These are phyloP conservation scores for Luperina testacea DNA, from an alignment of 2,888 invertebrate genomes.

Conservation along the genomic window DNA sequence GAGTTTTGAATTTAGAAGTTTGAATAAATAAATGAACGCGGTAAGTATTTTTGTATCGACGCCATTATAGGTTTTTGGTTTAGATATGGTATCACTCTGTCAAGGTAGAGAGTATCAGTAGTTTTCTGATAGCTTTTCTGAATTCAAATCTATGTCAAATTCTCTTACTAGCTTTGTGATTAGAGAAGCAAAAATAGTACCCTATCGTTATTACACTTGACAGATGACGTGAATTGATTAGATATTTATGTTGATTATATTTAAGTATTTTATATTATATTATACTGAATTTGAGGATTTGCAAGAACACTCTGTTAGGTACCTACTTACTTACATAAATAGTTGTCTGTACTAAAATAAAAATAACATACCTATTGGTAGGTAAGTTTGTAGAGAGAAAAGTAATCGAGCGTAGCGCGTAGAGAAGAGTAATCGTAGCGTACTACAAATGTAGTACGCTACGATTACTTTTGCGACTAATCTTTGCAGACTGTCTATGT, in stretches of 20 bases:
- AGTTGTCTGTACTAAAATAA: too few species aligned
- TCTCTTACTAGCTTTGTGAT: neutral
- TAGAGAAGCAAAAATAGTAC: neutral
- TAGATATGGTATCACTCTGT: neutral
- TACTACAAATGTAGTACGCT: too few species aligned
- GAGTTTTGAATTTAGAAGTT: constrained; percentile 16
- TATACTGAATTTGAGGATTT: neutral
- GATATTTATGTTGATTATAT: neutral
- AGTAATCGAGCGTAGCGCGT: too few species aligned
- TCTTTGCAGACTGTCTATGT: neutral
- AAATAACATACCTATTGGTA: neutral
- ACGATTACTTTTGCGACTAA: neutral
- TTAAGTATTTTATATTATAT: too few species aligned
- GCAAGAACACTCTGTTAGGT: neutral
- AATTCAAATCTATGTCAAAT: constrained; percentile 12
- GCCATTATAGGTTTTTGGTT: neutral
- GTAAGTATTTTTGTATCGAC: neutral
- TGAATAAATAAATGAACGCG: neutral
- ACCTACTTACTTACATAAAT: neutral
- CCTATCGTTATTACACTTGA: too few species aligned
- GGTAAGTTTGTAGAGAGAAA: neutral
- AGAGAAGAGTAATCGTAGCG: too few species aligned
- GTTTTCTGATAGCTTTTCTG: neutral
- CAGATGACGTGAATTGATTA: neutral
- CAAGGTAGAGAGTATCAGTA: too few species aligned